These are phyloP conservation scores for Parazoanthus atlanticus DNA, from an alignment of 92 coral and sea anemone genomes.

Conservation along the genomic window DNA sequence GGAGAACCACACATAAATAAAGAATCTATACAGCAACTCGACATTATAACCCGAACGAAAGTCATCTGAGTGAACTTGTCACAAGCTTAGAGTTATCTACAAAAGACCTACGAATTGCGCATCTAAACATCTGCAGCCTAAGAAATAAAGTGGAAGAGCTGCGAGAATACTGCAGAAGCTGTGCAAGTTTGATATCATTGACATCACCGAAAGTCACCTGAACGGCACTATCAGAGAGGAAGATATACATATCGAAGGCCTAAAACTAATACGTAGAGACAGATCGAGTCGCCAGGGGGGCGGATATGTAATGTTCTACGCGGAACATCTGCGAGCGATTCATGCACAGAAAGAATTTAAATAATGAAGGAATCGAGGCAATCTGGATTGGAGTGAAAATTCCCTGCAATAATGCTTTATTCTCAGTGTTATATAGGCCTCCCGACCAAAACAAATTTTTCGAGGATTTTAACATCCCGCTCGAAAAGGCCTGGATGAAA, in stretches of 20 bases:
- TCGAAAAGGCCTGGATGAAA: conserved; percentile 59
- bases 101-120: background rate
- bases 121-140: conserved; percentile 18
- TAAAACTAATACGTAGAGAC: conserved; percentile 37
- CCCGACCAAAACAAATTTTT: conserved; percentile 45
- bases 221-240: background rate
- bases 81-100: background rate
- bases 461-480: conserved; percentile 5
- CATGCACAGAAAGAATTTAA: conserved; percentile 45
- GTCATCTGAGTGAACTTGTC: background rate
- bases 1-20: background rate
- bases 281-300: conserved; percentile 37
- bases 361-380: conserved; percentile 43
- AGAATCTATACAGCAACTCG: background rate
- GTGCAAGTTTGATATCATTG: conserved; percentile 19
- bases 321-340: conserved; percentile 28
- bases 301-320: conserved; percentile 40
- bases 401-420: conserved; percentile 39
- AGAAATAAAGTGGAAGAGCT: conserved; percentile 28
- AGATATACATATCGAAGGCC: conserved; percentile 7
- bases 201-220: conserved; percentile 23
- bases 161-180: conserved; percentile 1
- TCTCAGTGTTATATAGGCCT: conserved; percentile 55
- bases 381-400: conserved; percentile 52
- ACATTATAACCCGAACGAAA: background rate